Conservation (phyloP, 2,888 invertebrate species). For the Melikaiella ostensackeni region DNA sequence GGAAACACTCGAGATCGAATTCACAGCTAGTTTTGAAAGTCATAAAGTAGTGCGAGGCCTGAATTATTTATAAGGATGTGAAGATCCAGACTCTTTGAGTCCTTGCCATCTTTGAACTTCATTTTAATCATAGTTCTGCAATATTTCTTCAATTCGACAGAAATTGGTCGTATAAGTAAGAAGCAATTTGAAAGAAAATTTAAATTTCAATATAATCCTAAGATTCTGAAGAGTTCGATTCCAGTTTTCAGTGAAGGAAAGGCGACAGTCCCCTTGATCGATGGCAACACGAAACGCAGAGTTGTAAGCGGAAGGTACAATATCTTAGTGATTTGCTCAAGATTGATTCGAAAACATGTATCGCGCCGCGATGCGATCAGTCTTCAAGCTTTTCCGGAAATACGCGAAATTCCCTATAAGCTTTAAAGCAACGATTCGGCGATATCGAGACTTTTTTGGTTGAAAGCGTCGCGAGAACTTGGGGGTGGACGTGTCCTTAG, state of each 20-base stretch:
- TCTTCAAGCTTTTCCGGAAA: slow-evolving; percentile 35
- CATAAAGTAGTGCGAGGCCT: too few relatives aligned
- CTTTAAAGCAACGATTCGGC: neutral
- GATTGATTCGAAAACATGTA: slow-evolving; percentile 35
- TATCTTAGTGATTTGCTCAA: slow-evolving; percentile 20
- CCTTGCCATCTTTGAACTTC: too few relatives aligned
- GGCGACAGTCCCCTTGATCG: neutral
- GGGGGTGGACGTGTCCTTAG: neutral
- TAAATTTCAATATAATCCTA: neutral
- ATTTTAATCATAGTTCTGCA: too few relatives aligned
- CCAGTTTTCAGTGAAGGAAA: slow-evolving; percentile 2
- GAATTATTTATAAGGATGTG: too few relatives aligned
- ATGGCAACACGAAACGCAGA: neutral
- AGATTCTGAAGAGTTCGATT: neutral
- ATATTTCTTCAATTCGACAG: too few relatives aligned
- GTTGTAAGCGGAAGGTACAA: slow-evolving; percentile 7
- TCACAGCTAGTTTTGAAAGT: too few relatives aligned
- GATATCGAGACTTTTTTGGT: neutral
- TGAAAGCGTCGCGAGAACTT: neutral
- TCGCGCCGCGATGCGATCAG: neutral
- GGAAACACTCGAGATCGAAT: too few relatives aligned
- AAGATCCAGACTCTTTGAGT: too few relatives aligned
- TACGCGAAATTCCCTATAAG: neutral
- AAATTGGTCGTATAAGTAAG: too few relatives aligned
- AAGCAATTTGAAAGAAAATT: neutral